Conservation (phyloP, 1,140 invertebrate genomes). For the Chironomus striatipennis region DNA sequence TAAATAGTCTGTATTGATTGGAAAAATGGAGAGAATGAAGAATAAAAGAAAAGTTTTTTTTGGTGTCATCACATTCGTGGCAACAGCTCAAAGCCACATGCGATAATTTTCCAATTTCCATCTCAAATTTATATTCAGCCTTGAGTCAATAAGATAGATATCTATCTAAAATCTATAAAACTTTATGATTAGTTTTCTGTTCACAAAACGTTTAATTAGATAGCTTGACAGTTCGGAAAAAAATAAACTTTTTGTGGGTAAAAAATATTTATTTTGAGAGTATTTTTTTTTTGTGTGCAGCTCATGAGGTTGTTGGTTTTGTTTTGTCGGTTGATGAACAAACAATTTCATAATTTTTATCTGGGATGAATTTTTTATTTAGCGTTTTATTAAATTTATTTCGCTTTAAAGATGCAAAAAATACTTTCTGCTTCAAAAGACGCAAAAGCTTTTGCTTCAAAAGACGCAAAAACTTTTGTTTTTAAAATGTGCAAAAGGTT, state of each 20-base stretch:
- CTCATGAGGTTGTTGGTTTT: neutral
- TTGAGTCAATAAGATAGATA: neutral
- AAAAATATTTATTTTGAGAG: neutral
- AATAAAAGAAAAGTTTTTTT: neutral
- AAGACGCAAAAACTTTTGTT: too few relatives aligned
- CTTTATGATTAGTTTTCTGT: conserved; percentile 22
- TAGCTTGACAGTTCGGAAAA: conserved; percentile 20
- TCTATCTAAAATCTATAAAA: conserved; percentile 24
- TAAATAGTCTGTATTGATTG: neutral
- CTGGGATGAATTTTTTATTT: neutral
- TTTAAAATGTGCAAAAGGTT: too few relatives aligned
- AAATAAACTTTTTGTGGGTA: neutral
- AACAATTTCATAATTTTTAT: neutral
- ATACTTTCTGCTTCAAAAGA: too few relatives aligned
- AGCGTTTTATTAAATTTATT: too few relatives aligned
- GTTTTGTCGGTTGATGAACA: neutral
- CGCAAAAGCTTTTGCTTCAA: too few relatives aligned
- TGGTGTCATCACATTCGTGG: neutral
- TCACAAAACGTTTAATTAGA: conserved; percentile 19
- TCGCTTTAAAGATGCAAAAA: too few relatives aligned
- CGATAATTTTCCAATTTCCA: conserved; percentile 22
- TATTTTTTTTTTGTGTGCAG: neutral
- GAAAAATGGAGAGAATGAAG: neutral
- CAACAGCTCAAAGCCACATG: neutral
- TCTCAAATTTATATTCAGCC: conserved; percentile 4